These are phyloP conservation scores for Troides helena DNA, from an alignment of 2,888 invertebrate genomes.

Conservation along the genomic window DNA sequence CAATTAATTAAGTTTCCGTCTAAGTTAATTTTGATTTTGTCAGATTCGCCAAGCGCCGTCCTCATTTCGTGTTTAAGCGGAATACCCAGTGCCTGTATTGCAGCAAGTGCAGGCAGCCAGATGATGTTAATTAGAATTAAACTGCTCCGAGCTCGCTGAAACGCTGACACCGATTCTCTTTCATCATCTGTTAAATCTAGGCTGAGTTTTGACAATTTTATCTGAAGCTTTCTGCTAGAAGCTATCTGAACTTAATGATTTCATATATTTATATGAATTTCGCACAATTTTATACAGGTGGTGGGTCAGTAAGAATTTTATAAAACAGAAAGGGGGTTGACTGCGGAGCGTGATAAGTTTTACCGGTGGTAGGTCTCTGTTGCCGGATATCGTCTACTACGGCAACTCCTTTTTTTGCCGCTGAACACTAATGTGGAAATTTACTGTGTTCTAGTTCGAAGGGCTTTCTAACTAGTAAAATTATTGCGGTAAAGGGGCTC, in stretches of 20 bases:
- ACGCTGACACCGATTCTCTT: background rate
- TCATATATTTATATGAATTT: background rate
- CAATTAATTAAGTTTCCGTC: background rate
- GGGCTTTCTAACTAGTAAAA: too few relatives aligned
- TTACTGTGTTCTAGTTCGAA: too few relatives aligned
- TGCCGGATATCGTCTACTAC: too few relatives aligned
- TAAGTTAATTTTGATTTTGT: background rate
- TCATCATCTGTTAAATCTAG: background rate
- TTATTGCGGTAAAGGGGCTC: too few relatives aligned
- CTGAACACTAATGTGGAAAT: too few relatives aligned
- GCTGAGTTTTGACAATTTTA: background rate
- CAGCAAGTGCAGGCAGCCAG: background rate
- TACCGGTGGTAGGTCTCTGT: too few relatives aligned
- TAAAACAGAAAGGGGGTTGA: too few relatives aligned
- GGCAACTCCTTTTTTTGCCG: too few relatives aligned
- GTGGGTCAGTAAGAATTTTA: too few relatives aligned
- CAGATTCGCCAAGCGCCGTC: background rate
- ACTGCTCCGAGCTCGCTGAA: background rate
- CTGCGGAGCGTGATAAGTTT: too few relatives aligned
- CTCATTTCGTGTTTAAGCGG: background rate
- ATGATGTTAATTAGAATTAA: conserved; percentile 4
- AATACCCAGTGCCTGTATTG: background rate
- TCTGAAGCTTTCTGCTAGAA: background rate
- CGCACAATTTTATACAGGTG: too few relatives aligned
- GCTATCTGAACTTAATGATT: background rate